A percentile compares a stretch with the other conserved stretches of the same genome.
phyloP scores from a whole-genome alignment of 1,140 invertebrate genomes.

The Thaumetopoea pityocampa region DNA sequence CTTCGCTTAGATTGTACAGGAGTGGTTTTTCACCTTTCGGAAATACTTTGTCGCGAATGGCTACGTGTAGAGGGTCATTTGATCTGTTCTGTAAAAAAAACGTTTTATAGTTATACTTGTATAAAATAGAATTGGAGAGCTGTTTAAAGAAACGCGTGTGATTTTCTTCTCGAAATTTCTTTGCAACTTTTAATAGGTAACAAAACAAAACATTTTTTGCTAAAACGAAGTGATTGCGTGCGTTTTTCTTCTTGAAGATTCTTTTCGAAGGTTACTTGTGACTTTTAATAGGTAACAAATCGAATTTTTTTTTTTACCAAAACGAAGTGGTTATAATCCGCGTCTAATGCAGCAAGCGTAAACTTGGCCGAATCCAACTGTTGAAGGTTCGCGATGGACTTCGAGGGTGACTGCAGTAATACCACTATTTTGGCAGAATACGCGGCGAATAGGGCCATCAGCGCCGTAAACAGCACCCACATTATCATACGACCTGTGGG shows the following conservation, averaged over 20 bases:
- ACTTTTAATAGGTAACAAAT: background rate
- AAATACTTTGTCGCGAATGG: slow-evolving; percentile 39
- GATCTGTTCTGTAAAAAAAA: slow-evolving; percentile 28
- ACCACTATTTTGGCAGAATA: slow-evolving; percentile 80
- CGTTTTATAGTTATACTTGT: too few relatives aligned
- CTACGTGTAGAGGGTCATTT: slow-evolving; percentile 33
- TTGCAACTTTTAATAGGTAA: too few relatives aligned
- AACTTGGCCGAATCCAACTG: slow-evolving; percentile 70
- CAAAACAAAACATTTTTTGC: too few relatives aligned
- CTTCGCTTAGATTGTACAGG: slow-evolving; percentile 41
- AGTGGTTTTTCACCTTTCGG: slow-evolving; percentile 38
- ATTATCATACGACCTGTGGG: slow-evolving; percentile 54
- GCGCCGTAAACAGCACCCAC: slow-evolving; percentile 53
- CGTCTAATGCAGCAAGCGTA: slow-evolving; percentile 32
- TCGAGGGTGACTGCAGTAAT: slow-evolving; percentile 76
- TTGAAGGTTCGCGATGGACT: slow-evolving; percentile 72
- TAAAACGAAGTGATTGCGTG: too few relatives aligned
- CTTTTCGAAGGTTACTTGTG: too few relatives aligned
- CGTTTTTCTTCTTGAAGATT: too few relatives aligned
- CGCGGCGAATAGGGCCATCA: slow-evolving; percentile 51
- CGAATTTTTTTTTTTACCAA: slow-evolving; percentile 25
- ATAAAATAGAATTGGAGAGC: too few relatives aligned
- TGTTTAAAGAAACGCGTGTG: too few relatives aligned
- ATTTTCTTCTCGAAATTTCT: too few relatives aligned
- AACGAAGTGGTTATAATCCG: slow-evolving; percentile 54